Percentiles rank a stretch among this genome's conserved stretches.
Evolutionary conservation across 2,888 invertebrate genomes (phyloP).

Genomic region (Andrena bucephala): DNA sequence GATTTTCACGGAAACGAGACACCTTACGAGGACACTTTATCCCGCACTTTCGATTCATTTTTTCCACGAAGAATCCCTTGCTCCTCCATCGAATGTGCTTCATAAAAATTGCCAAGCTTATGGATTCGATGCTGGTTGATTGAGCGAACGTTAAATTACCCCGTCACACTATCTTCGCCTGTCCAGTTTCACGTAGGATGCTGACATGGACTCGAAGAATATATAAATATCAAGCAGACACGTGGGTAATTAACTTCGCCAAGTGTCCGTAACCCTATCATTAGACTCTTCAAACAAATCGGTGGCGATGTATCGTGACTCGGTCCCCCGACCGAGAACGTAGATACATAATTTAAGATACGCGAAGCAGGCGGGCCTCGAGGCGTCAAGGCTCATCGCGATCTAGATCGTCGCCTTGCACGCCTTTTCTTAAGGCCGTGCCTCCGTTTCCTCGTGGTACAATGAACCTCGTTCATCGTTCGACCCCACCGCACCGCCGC

Average conservation of each 20-base stretch:
- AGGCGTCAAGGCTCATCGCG: slow-evolving; percentile 28
- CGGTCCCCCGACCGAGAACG: not conserved
- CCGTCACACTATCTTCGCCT: no score
- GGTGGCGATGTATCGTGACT: slow-evolving; percentile 7
- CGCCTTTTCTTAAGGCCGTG: slow-evolving; percentile 35
- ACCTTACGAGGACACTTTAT: no score
- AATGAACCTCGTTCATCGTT: slow-evolving; percentile 65
- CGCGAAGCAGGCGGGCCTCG: not conserved
- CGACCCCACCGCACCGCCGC: slow-evolving; percentile 32
- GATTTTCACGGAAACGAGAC: no score
- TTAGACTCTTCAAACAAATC: slow-evolving; percentile 11
- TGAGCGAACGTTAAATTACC: no score
- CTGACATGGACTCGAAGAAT: not conserved
- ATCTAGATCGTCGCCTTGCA: slow-evolving; percentile 28
- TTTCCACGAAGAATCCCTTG: no score
- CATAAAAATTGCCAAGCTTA: no score
- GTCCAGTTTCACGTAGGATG: no score
- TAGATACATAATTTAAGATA: slow-evolving; percentile 35
- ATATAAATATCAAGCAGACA: not conserved
- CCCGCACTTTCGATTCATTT: no score
- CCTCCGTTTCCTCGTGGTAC: slow-evolving; percentile 46
- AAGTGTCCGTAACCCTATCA: not conserved
- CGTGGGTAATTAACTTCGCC: slow-evolving; percentile 4
- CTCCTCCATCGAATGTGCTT: no score
- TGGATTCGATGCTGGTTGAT: no score